Conservation (phyloP, 1,140 invertebrate genomes). For the Hylaeus anthracinus region DNA sequence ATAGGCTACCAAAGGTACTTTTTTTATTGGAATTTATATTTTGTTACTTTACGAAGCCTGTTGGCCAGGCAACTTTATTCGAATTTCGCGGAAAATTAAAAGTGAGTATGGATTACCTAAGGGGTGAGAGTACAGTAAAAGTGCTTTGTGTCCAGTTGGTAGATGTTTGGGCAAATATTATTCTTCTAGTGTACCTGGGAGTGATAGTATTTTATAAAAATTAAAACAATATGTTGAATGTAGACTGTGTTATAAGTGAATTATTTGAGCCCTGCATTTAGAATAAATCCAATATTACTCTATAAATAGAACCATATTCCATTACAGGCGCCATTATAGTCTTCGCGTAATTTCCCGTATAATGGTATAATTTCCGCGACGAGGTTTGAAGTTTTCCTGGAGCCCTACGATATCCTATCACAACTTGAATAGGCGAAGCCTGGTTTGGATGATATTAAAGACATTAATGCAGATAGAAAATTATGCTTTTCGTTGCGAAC, state of each 20-base stretch:
- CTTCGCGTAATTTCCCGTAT: neutral
- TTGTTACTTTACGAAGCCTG: constrained; percentile 28
- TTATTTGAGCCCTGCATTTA: neutral
- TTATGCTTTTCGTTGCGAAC: constrained; percentile 25
- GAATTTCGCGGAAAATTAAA: constrained; percentile 74
- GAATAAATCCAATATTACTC: neutral
- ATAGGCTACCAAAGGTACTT: no score
- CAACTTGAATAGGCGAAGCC: constrained; percentile 2
- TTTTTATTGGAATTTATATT: no score
- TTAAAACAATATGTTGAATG: no score
- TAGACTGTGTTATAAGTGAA: no score
- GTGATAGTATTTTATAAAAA: no score
- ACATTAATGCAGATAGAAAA: constrained; percentile 34
- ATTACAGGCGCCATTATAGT: neutral
- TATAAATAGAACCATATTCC: neutral
- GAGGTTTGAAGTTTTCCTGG: neutral
- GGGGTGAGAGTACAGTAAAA: no score
- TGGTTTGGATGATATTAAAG: constrained; percentile 1
- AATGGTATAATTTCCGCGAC: neutral
- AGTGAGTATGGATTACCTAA: constrained; percentile 48
- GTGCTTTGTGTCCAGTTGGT: no score
- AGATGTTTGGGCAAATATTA: no score
- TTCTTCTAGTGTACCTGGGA: no score
- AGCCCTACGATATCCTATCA: constrained; percentile 4
- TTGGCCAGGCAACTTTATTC: constrained; percentile 72